These are phyloP conservation scores for Euclidia mi DNA, from an alignment of 2,888 invertebrate genomes.

Conservation along the genomic window DNA sequence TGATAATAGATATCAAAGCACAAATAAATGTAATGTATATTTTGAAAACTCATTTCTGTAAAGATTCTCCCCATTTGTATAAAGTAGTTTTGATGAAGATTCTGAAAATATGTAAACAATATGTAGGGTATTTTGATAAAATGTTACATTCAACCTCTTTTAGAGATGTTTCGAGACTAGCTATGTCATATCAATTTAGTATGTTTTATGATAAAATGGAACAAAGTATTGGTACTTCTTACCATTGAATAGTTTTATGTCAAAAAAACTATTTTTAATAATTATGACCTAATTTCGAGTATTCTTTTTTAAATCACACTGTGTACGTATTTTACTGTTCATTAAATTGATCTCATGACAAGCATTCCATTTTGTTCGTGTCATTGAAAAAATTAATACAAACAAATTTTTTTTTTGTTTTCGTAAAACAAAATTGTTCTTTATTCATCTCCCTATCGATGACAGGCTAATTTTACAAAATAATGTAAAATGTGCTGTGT, in stretches of 20 bases:
- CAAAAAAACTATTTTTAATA: slow-evolving; percentile 2
- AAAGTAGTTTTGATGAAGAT: slow-evolving; percentile 43
- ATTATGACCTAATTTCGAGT: slow-evolving; percentile 44
- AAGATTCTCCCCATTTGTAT: slow-evolving; percentile 14
- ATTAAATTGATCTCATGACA: slow-evolving; percentile 54
- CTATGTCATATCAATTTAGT: slow-evolving; percentile 47
- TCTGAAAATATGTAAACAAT: slow-evolving; percentile 39
- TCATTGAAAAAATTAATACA: background rate
- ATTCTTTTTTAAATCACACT: slow-evolving; percentile 38
- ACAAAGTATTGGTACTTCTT: slow-evolving; percentile 7
- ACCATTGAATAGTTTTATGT: slow-evolving; percentile 8
- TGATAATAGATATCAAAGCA: background rate
- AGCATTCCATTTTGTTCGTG: slow-evolving; percentile 39
- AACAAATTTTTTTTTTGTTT: background rate
- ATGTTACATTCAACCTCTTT: slow-evolving; percentile 32
- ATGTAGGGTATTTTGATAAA: slow-evolving; percentile 50
- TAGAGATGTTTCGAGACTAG: slow-evolving; percentile 33
- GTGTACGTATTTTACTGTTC: slow-evolving; percentile 35
- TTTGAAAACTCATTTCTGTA: slow-evolving; percentile 3
- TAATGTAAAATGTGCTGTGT: too few species aligned
- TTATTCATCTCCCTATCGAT: background rate
- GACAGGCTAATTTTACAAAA: too few species aligned
- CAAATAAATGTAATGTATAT: slow-evolving; percentile 9
- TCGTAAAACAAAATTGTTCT: background rate
- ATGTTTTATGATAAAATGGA: slow-evolving; percentile 25